phyloP scores from a whole-genome alignment of 2,888 invertebrate genomes.

The Trichogramma evanescens region DNA sequence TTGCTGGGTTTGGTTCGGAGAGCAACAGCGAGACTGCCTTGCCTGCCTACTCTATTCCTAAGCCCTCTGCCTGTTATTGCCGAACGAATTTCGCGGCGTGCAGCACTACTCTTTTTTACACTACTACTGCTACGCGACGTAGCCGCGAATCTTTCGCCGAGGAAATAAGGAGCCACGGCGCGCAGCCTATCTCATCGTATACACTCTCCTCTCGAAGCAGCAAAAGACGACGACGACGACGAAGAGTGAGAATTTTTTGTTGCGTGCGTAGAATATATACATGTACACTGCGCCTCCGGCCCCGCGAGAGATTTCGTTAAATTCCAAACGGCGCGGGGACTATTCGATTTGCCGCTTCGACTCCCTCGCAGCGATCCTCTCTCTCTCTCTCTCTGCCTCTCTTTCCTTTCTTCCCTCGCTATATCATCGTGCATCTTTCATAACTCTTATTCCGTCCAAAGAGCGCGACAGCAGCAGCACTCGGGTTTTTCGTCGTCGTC shows the following conservation, averaged over 20 bases:
- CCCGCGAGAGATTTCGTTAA: constrained; percentile 1
- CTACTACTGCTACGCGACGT: too few species aligned
- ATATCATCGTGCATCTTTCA: neutral
- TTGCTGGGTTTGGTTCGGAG: too few species aligned
- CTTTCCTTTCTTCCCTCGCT: constrained; percentile 2
- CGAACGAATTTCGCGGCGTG: too few species aligned
- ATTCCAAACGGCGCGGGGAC: constrained; percentile 46
- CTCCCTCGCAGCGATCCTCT: neutral
- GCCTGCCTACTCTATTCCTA: too few species aligned
- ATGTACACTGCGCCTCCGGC: neutral
- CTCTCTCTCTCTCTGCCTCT: constrained; percentile 13
- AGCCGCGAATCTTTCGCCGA: too few species aligned
- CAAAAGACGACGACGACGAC: neutral
- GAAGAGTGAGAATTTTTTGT: constrained; percentile 11
- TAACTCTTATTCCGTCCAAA: neutral
- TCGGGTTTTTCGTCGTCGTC: neutral
- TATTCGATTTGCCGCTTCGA: constrained; percentile 40
- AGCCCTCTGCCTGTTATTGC: too few species aligned
- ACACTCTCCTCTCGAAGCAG: neutral
- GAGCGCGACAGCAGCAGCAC: too few species aligned
- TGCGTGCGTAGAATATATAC: neutral
- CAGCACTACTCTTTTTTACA: too few species aligned
- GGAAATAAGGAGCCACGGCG: too few species aligned
- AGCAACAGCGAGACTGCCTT: too few species aligned
- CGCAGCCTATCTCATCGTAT: too few species aligned